phyloP scores from a whole-genome alignment of 2,797 vertebrate genomes.

The Epinephelus malabaricus region DNA sequence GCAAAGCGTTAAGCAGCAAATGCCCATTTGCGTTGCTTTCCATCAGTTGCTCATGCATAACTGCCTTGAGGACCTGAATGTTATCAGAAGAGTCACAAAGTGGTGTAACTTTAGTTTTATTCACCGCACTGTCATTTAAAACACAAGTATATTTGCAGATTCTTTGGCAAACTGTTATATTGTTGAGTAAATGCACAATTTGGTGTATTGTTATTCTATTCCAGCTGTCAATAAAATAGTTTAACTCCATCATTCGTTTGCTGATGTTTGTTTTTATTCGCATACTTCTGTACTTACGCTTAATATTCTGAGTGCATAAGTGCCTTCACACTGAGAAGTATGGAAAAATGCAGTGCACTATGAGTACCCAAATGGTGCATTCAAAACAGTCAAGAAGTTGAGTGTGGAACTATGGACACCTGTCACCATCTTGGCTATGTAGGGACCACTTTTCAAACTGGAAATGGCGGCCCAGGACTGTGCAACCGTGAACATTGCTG shows the following conservation, averaged over 20 bases:
- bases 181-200: conserved; percentile 85
- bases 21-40: conserved; percentile 36
- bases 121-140: conserved; percentile 55
- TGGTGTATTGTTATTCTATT: conserved; percentile 84
- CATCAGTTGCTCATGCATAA: conserved; percentile 41
- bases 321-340: too few relatives aligned
- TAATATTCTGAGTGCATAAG: too few relatives aligned
- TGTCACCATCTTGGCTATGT: too few relatives aligned
- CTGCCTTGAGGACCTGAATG: conserved; percentile 49
- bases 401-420: too few relatives aligned
- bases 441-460: too few relatives aligned
- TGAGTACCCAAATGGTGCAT: too few relatives aligned
- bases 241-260: conserved; percentile 54
- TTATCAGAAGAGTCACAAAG: conserved; percentile 40
- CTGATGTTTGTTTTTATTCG: not conserved
- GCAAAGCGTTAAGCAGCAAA: not conserved
- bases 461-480: too few relatives aligned
- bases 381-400: too few relatives aligned
- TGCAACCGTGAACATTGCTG: too few relatives aligned
- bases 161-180: conserved; percentile 76
- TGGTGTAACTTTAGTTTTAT: conserved; percentile 45
- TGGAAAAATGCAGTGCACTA: too few relatives aligned
- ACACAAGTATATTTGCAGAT: conserved; percentile 68
- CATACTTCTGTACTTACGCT: too few relatives aligned
- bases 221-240: conserved; percentile 84